Percentiles rank a stretch among this genome's conserved stretches.
Evolutionary conservation across 2,888 invertebrate species (phyloP).

Genomic region (Tachina lurida): DNA sequence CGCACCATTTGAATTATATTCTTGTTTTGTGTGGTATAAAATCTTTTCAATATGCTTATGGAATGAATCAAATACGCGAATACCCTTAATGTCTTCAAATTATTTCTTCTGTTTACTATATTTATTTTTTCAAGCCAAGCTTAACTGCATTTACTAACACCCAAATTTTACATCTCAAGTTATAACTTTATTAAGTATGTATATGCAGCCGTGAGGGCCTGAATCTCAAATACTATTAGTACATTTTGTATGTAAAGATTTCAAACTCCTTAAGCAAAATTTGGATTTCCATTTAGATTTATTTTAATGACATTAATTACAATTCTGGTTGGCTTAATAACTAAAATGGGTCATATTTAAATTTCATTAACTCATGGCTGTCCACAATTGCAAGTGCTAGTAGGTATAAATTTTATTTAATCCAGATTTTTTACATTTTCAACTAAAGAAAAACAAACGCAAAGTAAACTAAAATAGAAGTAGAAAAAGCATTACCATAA

Average conservation of each 20-base stretch:
- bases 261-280: background rate
- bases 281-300: background rate
- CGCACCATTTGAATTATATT: no score
- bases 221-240: no score
- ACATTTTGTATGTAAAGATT: background rate
- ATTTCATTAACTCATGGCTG: conserved; percentile 8
- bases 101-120: no score
- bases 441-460: background rate
- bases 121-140: no score
- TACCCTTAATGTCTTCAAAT: no score
- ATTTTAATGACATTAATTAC: background rate
- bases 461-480: conserved; percentile 15
- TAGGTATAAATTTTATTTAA: conserved; percentile 4
- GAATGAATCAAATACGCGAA: no score
- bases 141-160: no score
- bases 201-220: no score
- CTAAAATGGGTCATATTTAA: conserved; percentile 41
- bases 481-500: background rate
- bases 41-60: conserved; percentile 35
- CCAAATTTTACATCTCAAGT: no score
- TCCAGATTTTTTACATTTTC: background rate
- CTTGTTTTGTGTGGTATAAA: background rate
- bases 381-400: background rate
- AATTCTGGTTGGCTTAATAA: conserved; percentile 31
- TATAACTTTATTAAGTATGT: no score